Conservation (phyloP, 2,113 vertebrate genomes). For the Carassius carassius region DNA sequence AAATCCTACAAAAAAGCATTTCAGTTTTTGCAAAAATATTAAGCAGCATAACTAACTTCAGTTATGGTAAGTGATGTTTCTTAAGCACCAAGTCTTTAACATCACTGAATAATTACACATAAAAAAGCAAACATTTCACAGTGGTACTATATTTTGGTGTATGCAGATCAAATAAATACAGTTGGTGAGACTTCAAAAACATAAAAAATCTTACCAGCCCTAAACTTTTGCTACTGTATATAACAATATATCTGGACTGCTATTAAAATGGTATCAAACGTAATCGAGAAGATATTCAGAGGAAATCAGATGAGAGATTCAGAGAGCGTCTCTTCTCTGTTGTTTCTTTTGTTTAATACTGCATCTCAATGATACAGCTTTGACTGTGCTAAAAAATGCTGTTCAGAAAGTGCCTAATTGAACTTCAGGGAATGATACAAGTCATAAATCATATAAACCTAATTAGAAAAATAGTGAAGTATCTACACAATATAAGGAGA, state of each 20-base stretch:
- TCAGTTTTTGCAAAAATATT: neutral
- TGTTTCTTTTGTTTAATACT: neutral
- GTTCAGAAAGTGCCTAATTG: neutral
- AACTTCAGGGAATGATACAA: neutral
- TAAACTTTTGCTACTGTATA: neutral
- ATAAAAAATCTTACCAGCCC: neutral
- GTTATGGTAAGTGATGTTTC: neutral
- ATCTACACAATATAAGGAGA: neutral
- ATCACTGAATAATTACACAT: too few species aligned
- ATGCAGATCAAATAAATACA: neutral
- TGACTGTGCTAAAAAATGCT: neutral
- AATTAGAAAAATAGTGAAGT: neutral
- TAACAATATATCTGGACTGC: too few species aligned
- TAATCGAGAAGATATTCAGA: too few species aligned
- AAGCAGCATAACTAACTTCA: neutral
- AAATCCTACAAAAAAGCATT: neutral
- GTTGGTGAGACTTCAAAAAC: neutral
- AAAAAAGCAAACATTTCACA: too few species aligned
- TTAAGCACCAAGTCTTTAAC: neutral
- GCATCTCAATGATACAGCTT: neutral
- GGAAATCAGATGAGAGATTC: too few species aligned
- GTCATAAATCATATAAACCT: neutral
- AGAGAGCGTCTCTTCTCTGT: neutral
- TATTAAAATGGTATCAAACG: too few species aligned
- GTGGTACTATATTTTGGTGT: neutral